Evolutionary conservation across 2,113 vertebrate genomes (phyloP).

Genomic region (Pycnonotus jocosus): DNA sequence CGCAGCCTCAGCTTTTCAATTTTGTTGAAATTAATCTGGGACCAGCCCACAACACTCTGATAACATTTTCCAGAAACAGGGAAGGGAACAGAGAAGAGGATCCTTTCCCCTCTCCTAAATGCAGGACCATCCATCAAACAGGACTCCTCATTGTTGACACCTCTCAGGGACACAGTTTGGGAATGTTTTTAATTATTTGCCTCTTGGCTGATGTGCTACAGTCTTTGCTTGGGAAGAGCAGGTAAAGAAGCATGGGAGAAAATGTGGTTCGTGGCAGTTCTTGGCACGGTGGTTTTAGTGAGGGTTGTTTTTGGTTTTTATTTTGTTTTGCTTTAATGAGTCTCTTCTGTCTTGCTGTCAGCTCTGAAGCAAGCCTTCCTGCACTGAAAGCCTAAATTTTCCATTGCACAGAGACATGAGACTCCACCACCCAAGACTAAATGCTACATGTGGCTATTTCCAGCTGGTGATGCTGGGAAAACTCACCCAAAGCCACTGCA

Average conservation of each 20-base stretch:
- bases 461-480: background rate
- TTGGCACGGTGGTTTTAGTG: fast-evolving
- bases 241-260: background rate
- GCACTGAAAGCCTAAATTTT: background rate
- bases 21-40: background rate
- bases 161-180: background rate
- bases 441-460: background rate
- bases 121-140: background rate
- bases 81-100: background rate
- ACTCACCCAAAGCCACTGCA: background rate
- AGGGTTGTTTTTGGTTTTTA: background rate
- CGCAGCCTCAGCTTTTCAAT: background rate
- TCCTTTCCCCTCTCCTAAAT: background rate
- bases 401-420: background rate
- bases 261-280: background rate
- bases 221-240: background rate
- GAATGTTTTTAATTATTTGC: background rate
- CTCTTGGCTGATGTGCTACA: background rate
- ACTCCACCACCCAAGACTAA: background rate
- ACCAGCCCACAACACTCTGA: background rate
- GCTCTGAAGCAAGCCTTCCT: background rate
- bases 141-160: background rate
- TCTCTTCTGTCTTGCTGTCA: background rate
- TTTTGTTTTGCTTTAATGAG: background rate
- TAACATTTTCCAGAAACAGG: background rate